Percentiles rank a stretch among this genome's conserved stretches.
phyloP scores from a whole-genome alignment of 2,888 invertebrate genomes.

The Linnaemya vulpina region DNA sequence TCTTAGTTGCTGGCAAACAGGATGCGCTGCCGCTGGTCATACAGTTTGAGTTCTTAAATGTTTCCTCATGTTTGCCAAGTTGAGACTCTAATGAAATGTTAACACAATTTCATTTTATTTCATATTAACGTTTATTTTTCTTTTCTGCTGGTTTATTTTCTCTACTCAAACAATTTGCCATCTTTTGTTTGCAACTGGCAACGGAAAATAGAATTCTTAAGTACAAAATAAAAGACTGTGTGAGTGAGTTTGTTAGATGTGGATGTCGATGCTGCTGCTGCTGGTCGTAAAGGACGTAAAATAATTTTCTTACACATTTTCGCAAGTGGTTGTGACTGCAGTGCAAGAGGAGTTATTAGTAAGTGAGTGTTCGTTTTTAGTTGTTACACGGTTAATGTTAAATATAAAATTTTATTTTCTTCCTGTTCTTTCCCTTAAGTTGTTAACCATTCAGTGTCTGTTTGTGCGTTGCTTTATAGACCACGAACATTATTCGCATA shows the following conservation, averaged over 20 bases:
- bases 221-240: neutral
- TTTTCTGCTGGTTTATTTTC: slow-evolving; percentile 14
- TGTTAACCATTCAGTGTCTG: slow-evolving; percentile 20
- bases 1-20: neutral
- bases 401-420: slow-evolving; percentile 62
- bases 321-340: slow-evolving; percentile 13
- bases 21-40: slow-evolving; percentile 37
- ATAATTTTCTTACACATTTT: slow-evolving; percentile 6
- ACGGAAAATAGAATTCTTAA: slow-evolving; percentile 9
- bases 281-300: neutral
- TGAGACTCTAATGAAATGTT: slow-evolving; percentile 66
- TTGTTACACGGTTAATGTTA: slow-evolving; percentile 57
- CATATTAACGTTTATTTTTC: neutral
- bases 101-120: slow-evolving; percentile 64
- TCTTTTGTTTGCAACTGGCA: slow-evolving; percentile 51
- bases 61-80: slow-evolving; percentile 53
- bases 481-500: neutral
- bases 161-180: slow-evolving; percentile 45
- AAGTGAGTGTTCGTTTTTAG: slow-evolving; percentile 17
- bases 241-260: neutral
- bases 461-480: slow-evolving; percentile 8
- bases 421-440: slow-evolving; percentile 33
- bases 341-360: slow-evolving; percentile 27
- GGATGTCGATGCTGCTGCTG: neutral
- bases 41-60: slow-evolving; percentile 50